Evolutionary conservation across 2,113 vertebrate genomes (phyloP).

Genomic region (Tragelaphus scriptus): DNA sequence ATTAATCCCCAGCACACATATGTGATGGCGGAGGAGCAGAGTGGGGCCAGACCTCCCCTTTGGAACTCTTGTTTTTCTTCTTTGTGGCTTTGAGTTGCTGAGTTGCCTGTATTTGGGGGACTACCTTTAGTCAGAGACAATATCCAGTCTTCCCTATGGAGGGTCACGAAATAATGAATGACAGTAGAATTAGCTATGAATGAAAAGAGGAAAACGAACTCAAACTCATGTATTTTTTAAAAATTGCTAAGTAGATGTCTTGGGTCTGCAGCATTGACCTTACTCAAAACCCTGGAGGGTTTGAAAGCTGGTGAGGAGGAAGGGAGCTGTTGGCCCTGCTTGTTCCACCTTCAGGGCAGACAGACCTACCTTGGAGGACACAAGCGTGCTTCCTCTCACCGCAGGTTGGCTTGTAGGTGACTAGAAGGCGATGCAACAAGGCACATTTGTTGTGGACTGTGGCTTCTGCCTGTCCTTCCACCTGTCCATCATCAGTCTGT

Average conservation of each 20-base stretch:
- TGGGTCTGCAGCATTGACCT: neutral
- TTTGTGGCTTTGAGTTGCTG: neutral
- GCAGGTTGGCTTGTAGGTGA: neutral
- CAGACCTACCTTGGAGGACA: neutral
- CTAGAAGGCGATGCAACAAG: neutral
- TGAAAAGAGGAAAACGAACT: conserved; percentile 12
- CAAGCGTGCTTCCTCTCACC: neutral
- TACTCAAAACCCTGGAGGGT: neutral
- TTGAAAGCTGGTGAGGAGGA: neutral
- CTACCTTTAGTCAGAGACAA: neutral
- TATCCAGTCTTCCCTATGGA: neutral
- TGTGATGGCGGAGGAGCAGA: neutral
- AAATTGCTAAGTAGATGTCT: neutral
- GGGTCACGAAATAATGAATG: neutral
- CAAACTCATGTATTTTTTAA: neutral
- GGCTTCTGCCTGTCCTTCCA: neutral
- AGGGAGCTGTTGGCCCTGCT: neutral
- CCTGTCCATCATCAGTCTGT: neutral
- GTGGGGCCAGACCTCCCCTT: neutral
- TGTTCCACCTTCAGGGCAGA: neutral
- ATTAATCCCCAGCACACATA: neutral
- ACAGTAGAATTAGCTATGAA: conserved; percentile 18
- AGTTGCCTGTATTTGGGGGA: neutral
- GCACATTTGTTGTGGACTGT: neutral
- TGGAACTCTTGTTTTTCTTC: neutral